These are phyloP conservation scores for pig (Sus scrofa) DNA, from an alignment of 2,113 vertebrate species.

Conservation along the genomic window T2T-Sscrofa CM000822.6:51282001-51282500, in stretches of 20 bases:
- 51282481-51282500: not conserved
- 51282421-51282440: not conserved
- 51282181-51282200: not conserved
- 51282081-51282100: too few relatives aligned
- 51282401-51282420: not conserved
- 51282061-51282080: too few relatives aligned
- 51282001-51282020: too few relatives aligned
- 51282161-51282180: too few relatives aligned
- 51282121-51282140: too few relatives aligned
- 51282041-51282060: too few relatives aligned
- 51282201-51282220: not conserved
- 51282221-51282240: not conserved
- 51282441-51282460: not conserved
- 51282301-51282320: not conserved
- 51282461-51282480: not conserved
- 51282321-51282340: constrained; percentile 5
- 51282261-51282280: not conserved
- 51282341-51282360: not conserved
- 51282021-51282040: too few relatives aligned
- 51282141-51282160: too few relatives aligned
- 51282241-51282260: not conserved
- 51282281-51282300: not conserved
- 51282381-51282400: not conserved
- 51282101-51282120: too few relatives aligned
- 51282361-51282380: constrained; percentile 10